These are phyloP conservation scores for Agrochola circellaris DNA, from an alignment of 2,888 invertebrate species.

Conservation along the genomic window DNA sequence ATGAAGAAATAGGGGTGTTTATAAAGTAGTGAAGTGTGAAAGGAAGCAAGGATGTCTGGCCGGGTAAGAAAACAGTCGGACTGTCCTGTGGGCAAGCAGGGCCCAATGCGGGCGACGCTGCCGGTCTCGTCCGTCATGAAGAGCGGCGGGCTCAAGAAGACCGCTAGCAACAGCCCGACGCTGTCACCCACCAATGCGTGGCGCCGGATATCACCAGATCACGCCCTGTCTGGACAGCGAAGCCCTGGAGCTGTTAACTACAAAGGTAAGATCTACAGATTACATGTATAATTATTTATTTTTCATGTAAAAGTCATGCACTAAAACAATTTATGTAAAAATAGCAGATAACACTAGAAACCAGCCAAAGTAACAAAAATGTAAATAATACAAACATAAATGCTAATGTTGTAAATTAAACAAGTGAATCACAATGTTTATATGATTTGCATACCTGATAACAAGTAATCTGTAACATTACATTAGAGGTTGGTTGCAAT, in stretches of 20 bases:
- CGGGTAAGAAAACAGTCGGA: constrained; percentile 93
- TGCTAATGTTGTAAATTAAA: constrained; percentile 14
- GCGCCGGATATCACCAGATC: constrained; percentile 93
- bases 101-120: constrained; percentile 94
- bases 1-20: constrained; percentile 71
- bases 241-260: constrained; percentile 94
- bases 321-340: background rate
- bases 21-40: constrained; percentile 70
- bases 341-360: background rate
- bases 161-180: constrained; percentile 92
- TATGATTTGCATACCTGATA: constrained; percentile 7
- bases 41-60: constrained; percentile 88
- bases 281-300: background rate
- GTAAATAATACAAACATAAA: constrained; percentile 10
- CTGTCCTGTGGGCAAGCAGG: constrained; percentile 90
- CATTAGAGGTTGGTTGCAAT: constrained; percentile 3
- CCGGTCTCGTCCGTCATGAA: constrained; percentile 94
- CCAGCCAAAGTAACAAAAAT: constrained; percentile 1
- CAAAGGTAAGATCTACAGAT: constrained; percentile 89
- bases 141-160: constrained; percentile 91
- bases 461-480: constrained; percentile 5
- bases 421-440: constrained; percentile 13
- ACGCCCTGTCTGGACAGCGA: constrained; percentile 93
- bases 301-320: background rate
- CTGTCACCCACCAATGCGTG: constrained; percentile 92